Conservation (phyloP, 2,888 invertebrate species). For the Podabrus alpinus region DNA sequence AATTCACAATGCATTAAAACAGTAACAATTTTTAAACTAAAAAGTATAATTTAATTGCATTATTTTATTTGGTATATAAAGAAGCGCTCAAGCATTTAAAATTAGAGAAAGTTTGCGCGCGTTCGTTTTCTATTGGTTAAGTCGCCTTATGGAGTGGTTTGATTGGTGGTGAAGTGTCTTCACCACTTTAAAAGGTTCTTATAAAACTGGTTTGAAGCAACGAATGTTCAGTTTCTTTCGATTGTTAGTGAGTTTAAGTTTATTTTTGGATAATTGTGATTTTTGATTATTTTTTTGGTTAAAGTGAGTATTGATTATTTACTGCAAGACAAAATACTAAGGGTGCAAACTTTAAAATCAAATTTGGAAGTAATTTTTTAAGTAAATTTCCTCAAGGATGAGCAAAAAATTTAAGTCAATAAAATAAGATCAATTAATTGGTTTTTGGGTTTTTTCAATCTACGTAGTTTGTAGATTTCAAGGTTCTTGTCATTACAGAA, state of each 20-base stretch:
- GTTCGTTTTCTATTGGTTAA: slow-evolving; percentile 14
- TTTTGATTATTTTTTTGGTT: not conserved
- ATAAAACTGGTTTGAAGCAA: slow-evolving; percentile 36
- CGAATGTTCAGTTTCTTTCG: slow-evolving; percentile 19
- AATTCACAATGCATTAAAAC: not conserved
- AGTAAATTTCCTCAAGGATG: not conserved
- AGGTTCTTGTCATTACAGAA: not conserved
- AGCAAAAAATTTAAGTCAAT: not conserved
- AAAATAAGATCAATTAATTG: not conserved
- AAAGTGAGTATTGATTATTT: not conserved
- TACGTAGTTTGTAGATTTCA: not conserved
- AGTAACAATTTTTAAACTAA: not conserved
- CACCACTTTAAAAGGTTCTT: slow-evolving; percentile 35
- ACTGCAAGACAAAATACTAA: not conserved
- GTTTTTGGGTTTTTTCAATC: not conserved
- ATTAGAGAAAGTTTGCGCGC: slow-evolving; percentile 22
- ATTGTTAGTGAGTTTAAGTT: not conserved
- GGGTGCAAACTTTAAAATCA: not conserved
- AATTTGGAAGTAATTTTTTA: not conserved
- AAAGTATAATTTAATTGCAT: not conserved
- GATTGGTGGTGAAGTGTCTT: slow-evolving; percentile 30
- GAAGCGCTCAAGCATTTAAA: slow-evolving; percentile 22
- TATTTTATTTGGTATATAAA: not conserved
- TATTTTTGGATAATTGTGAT: not conserved
- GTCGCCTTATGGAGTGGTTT: not conserved